Base-by-base conservation (phyloP, 2,113 vertebrate genomes). In the Junco hyemalis region DNA sequence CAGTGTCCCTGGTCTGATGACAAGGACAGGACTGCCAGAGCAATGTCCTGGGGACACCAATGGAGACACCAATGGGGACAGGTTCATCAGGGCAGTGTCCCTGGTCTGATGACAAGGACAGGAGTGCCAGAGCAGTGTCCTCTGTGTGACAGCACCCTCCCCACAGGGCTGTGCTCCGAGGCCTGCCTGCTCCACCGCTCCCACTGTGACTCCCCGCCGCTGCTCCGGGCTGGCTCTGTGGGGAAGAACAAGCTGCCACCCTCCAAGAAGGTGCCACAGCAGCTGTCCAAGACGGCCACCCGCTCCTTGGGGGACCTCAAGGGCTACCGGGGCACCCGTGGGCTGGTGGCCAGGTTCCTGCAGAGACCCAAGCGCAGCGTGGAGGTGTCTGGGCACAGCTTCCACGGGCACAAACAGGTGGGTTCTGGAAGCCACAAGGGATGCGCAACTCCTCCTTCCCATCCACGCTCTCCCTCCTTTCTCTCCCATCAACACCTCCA, bases 271-370 rank as follows among this genome's bases (percentile, higher is more conserved):
- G 88, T 93, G 47, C 59, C 91, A 0, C 79, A 91, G 77, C 95
- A 92, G 86, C 96, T 98, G 59, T 96, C 97, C 2, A 94, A 98
- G 86, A 95, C 68, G 4, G 92, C 73, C 3, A 98, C 99, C 66
- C 98, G 98, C 47, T 99, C 99, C 26, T 96, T 99, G 12, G 99
- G 99, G 45, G 99, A 99, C 96, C 98, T 99, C 40, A 98, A 99
- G 97, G 98, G 98, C 85, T 99, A 98, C 77, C 92, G 98, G 35
- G 96, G 97, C 35, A 98, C 98, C 69, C 98, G 98, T 0, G 98
- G 97, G 79, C 96, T 99, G 84, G 97, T 99, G 96, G 98, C 99
- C 90, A 98, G 99, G 86, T 99, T 99, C 95, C 97, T 99, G 88
- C 99, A 99, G 95, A 98, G 99, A 69, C 99, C 99, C 86, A 99